These are phyloP conservation scores for Pseudomyrmex sp. DNA, from an alignment of 1,140 invertebrate species.

Conservation along the genomic window DNA sequence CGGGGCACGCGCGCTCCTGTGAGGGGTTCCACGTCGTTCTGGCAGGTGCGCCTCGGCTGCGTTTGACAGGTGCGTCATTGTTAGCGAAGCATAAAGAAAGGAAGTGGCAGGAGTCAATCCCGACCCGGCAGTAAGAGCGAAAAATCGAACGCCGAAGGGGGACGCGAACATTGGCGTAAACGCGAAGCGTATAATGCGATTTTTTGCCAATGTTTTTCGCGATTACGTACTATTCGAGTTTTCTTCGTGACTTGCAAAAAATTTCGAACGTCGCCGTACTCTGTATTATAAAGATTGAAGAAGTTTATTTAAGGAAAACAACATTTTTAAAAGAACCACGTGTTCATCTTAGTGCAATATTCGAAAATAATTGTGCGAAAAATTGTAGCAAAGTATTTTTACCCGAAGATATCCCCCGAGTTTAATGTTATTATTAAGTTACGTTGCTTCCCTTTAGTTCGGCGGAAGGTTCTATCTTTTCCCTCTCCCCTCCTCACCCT, in stretches of 20 bases:
- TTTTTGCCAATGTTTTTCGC: neutral
- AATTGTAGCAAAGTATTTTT: neutral
- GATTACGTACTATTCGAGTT: neutral
- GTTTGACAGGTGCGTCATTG: conserved; percentile 72
- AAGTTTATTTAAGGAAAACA: too few relatives aligned
- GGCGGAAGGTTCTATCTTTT: neutral
- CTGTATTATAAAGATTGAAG: too few relatives aligned
- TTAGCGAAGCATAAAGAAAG: conserved; percentile 47
- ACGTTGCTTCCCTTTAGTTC: neutral
- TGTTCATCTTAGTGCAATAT: too few relatives aligned
- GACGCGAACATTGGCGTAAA: conserved; percentile 25
- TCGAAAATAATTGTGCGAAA: neutral
- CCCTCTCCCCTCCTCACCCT: neutral
- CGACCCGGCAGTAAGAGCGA: conserved; percentile 20
- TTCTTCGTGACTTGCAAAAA: neutral
- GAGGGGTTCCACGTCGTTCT: conserved; percentile 26
- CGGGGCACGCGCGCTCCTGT: conserved; percentile 8
- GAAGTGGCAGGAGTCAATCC: conserved; percentile 41
- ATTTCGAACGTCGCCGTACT: too few relatives aligned
- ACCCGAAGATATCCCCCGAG: neutral
- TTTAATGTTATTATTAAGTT: conserved; percentile 13
- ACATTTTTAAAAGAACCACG: too few relatives aligned
- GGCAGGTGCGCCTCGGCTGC: conserved; percentile 52
- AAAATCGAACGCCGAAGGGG: conserved; percentile 35
- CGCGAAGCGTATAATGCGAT: neutral